Conservation (phyloP, 2,797 vertebrate species). For the Corythornis leucogaster region DNA sequence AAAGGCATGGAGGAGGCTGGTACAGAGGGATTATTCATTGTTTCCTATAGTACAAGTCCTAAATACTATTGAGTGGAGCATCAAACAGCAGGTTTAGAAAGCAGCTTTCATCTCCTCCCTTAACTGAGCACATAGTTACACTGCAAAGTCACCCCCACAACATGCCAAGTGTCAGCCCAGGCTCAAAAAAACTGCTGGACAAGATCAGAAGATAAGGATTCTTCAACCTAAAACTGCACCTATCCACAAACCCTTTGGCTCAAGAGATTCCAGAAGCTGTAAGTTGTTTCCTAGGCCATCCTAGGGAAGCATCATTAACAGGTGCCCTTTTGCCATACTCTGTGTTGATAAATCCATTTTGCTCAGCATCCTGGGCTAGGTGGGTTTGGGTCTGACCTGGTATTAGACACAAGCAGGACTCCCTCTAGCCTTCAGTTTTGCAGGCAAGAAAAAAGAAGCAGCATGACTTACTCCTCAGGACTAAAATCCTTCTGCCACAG, state of each 20-base stretch:
- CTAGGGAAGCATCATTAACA: neutral
- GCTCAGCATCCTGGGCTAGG: neutral
- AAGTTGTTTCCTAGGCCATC: neutral
- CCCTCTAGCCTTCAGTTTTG: neutral
- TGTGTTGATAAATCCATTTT: neutral
- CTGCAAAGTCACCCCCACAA: neutral
- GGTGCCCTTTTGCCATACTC: neutral
- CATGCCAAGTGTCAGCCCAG: neutral
- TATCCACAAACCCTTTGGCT: neutral
- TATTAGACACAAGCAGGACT: neutral
- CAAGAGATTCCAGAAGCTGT: neutral
- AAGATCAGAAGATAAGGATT: neutral
- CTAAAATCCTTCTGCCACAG: neutral
- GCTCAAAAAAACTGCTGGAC: neutral
- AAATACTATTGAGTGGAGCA: neutral
- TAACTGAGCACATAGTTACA: neutral
- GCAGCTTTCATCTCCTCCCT: neutral
- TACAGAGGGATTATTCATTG: accelerated
- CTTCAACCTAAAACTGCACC: neutral
- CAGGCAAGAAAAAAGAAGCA: neutral
- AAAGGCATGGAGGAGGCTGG: neutral
- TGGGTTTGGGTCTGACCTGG: neutral
- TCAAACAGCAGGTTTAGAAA: neutral
- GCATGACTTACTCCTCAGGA: neutral
- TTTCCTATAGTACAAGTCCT: neutral